Conservation (phyloP, 2,797 vertebrate species). For the Peromyscus eremicus region DNA sequence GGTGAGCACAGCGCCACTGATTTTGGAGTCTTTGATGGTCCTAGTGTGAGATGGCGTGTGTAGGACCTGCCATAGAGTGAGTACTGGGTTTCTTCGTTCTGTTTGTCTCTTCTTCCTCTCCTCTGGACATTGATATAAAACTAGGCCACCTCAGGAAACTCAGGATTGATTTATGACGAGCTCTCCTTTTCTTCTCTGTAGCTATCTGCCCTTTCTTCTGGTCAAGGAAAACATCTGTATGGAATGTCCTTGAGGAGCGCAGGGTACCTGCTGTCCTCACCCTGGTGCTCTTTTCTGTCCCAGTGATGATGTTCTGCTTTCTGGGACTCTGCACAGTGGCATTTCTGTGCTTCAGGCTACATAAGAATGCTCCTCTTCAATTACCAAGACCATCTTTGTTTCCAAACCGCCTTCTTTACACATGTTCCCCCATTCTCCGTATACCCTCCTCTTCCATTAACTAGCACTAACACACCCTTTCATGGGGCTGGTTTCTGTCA, state of each 20-base stretch:
- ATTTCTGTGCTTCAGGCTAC: background rate
- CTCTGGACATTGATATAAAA: background rate
- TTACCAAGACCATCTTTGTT: background rate
- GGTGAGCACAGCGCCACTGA: background rate
- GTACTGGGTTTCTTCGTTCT: background rate
- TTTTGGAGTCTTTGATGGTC: background rate
- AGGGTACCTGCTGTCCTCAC: background rate
- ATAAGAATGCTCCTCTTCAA: background rate
- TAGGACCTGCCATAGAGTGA: background rate
- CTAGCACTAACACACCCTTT: background rate
- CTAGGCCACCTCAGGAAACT: background rate
- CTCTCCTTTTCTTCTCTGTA: background rate
- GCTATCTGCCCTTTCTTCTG: background rate
- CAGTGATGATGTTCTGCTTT: background rate
- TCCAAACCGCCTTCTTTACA: background rate
- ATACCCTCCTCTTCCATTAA: background rate
- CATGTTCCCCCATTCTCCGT: accelerated
- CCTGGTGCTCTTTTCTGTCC: background rate
- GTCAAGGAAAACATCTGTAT: background rate
- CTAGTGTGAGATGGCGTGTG: accelerated
- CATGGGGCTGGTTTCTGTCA: background rate
- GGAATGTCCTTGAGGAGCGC: background rate
- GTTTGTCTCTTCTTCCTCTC: background rate
- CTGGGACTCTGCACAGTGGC: background rate
- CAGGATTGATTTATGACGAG: background rate